Evolutionary conservation across 2,888 invertebrate genomes (phyloP).

Genomic region (Tipula vernalis): DNA sequence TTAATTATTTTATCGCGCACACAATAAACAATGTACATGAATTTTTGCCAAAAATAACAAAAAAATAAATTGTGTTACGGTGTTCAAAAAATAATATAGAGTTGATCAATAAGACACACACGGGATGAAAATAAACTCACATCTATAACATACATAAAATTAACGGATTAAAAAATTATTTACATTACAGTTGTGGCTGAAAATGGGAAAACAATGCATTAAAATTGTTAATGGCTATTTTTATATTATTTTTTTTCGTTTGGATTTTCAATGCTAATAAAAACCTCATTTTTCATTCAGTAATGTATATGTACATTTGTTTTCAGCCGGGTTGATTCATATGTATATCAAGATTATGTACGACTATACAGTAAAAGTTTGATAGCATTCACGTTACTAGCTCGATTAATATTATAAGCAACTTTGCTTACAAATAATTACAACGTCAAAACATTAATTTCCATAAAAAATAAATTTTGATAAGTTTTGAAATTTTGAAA

Average conservation of each 20-base stretch:
- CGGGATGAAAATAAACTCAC: not conserved
- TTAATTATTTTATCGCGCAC: not conserved
- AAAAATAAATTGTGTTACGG: not conserved
- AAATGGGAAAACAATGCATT: not conserved
- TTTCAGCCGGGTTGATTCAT: not conserved
- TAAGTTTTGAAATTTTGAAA: no score
- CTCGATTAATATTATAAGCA: no score
- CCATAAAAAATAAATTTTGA: no score
- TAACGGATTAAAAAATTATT: not conserved
- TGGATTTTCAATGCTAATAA: not conserved
- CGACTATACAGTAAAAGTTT: no score
- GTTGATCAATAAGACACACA: not conserved
- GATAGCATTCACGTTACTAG: no score
- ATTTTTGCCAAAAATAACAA: not conserved
- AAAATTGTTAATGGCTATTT: not conserved
- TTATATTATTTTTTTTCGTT: not conserved
- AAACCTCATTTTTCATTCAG: not conserved
- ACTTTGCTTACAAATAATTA: no score
- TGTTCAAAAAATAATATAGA: not conserved
- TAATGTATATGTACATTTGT: not conserved
- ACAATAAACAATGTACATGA: not conserved
- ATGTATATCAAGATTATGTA: no score
- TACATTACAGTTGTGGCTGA: not conserved
- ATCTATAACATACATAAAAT: not conserved
- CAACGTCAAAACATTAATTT: no score